Conservation (phyloP, 2,888 invertebrate species). For the Chymomyza procnemis region DNA sequence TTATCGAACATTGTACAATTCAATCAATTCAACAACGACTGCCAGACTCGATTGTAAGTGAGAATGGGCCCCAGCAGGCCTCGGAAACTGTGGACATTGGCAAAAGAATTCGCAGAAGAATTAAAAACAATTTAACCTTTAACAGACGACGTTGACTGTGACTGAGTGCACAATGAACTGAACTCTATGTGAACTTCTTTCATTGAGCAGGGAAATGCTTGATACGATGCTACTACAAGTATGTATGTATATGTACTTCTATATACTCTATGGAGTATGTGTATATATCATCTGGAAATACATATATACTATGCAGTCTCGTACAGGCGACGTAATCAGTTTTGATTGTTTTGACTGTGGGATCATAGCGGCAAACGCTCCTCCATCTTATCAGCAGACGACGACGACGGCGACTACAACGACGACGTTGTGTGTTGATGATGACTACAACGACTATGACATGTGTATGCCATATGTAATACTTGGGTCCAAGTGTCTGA, state of each 20-base stretch:
- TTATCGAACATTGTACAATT: slow-evolving; percentile 53
- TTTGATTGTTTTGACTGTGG: slow-evolving; percentile 62
- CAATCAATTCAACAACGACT: slow-evolving; percentile 28
- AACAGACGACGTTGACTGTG: slow-evolving; percentile 25
- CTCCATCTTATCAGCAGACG: slow-evolving; percentile 43
- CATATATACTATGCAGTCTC: slow-evolving; percentile 20
- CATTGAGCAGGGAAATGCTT: slow-evolving; percentile 37
- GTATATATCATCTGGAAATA: slow-evolving; percentile 20
- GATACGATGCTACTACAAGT: slow-evolving; percentile 34
- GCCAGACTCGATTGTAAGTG: background rate
- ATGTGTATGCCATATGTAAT: slow-evolving; percentile 40
- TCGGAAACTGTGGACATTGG: slow-evolving; percentile 8
- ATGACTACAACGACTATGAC: slow-evolving; percentile 1
- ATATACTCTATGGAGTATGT: background rate
- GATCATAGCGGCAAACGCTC: slow-evolving; percentile 24
- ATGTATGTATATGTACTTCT: background rate
- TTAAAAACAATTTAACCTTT: slow-evolving; percentile 74
- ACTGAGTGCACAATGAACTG: slow-evolving; percentile 65
- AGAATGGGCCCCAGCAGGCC: background rate
- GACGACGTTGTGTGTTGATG: background rate
- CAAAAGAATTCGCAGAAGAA: slow-evolving; percentile 64
- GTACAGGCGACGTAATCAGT: slow-evolving; percentile 42
- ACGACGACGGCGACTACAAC: background rate
- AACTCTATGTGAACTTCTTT: slow-evolving; percentile 69
- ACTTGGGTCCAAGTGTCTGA: background rate